phyloP scores from a whole-genome alignment of 2,797 vertebrate genomes.

The Acanthis flammea region DNA sequence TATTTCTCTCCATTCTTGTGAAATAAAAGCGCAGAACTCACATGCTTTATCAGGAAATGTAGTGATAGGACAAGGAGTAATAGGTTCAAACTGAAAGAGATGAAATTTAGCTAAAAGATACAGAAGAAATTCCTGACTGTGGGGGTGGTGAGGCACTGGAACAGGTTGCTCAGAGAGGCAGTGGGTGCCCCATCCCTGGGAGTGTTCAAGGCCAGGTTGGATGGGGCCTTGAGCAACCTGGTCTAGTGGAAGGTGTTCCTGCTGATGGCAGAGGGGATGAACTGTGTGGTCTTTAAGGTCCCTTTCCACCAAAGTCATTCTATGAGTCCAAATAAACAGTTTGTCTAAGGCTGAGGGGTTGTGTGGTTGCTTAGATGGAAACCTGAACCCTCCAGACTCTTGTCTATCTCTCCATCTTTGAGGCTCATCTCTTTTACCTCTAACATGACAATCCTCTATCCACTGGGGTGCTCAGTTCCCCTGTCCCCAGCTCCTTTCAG shows the following conservation, averaged over 20 bases:
- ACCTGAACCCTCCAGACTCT: background rate
- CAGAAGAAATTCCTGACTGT: background rate
- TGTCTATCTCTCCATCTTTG: background rate
- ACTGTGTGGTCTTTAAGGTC: background rate
- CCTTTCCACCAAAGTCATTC: background rate
- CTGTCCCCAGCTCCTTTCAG: background rate
- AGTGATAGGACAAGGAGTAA: background rate
- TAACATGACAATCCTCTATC: background rate
- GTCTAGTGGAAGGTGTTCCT: background rate
- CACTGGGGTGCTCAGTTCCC: background rate
- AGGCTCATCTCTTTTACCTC: background rate
- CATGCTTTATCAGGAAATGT: background rate
- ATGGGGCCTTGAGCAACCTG: background rate
- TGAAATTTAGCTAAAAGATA: background rate
- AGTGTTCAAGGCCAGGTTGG: background rate
- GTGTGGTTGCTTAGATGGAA: background rate
- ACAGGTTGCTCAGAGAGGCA: background rate
- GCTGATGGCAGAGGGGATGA: fast-evolving
- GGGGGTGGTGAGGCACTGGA: background rate
- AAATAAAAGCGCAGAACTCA: background rate
- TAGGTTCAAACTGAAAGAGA: background rate
- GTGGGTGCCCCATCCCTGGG: background rate
- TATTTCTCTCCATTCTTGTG: background rate
- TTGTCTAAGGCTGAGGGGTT: background rate
- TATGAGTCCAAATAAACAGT: background rate